Evolutionary conservation across 2,113 vertebrate genomes (phyloP).

Genomic region (Pterocles gutturalis): DNA sequence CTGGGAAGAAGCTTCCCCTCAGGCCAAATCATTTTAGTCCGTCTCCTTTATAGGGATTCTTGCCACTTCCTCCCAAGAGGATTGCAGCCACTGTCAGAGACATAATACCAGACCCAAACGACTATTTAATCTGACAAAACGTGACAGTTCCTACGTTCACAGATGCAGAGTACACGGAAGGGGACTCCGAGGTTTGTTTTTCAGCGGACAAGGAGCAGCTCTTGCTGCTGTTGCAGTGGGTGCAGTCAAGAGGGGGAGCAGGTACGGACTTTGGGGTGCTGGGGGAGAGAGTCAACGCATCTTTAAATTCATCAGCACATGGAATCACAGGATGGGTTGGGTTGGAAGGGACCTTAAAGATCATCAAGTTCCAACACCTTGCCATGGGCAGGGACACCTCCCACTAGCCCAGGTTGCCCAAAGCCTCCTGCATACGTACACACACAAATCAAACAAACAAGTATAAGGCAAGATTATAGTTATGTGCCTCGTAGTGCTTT

Average conservation of each 20-base stretch:
- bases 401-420: too few species aligned
- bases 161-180: background rate
- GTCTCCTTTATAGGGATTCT: constrained; percentile 29
- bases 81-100: background rate
- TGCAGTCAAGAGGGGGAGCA: background rate
- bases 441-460: background rate
- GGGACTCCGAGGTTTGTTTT: background rate
- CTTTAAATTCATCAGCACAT: background rate
- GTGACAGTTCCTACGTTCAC: background rate
- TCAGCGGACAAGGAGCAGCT: background rate
- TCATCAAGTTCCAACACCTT: too few species aligned
- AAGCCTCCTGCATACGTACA: too few species aligned
- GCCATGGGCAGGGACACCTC: too few species aligned
- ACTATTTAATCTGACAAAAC: constrained; percentile 20
- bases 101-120: background rate
- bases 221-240: background rate
- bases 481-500: background rate
- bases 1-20: constrained; percentile 39
- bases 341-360: too few species aligned
- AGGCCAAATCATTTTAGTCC: constrained; percentile 25
- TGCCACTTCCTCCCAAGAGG: constrained; percentile 29
- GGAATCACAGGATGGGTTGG: too few species aligned
- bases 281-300: background rate
- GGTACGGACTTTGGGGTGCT: background rate
- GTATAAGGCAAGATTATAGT: background rate